A percentile compares a stretch with the other conserved stretches of the same genome.
These are phyloP conservation scores for Idris sp. DNA, from an alignment of 1,140 invertebrate species.

Conservation along the genomic window DNA sequence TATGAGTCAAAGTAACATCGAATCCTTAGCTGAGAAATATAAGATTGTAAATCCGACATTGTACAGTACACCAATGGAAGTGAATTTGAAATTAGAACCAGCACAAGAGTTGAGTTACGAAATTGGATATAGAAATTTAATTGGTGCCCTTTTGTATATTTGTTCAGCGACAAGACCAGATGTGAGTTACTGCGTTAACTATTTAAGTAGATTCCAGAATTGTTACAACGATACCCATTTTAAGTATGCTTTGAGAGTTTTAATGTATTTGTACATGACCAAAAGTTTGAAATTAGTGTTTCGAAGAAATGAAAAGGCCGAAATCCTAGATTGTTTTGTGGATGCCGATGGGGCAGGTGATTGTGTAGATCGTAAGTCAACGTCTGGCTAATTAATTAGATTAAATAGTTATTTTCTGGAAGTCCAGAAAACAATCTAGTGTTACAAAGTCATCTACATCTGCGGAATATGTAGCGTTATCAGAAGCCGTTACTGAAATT, in stretches of 20 bases:
- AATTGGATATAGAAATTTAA: constrained; percentile 68
- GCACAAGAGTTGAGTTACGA: not conserved
- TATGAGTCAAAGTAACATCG: constrained; percentile 72
- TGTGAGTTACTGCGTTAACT: constrained; percentile 62
- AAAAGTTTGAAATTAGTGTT: constrained; percentile 52
- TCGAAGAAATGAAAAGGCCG: constrained; percentile 5
- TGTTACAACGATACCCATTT: constrained; percentile 69
- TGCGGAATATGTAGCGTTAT: constrained; percentile 63
- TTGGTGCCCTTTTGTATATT: constrained; percentile 72
- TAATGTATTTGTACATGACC: constrained; percentile 69
- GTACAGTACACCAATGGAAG: constrained; percentile 72
- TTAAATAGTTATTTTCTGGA: constrained; percentile 26
- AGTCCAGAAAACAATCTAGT: constrained; percentile 23
- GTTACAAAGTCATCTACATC: constrained; percentile 60
- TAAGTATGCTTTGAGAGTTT: constrained; percentile 67
- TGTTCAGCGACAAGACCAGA: constrained; percentile 72
- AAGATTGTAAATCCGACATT: constrained; percentile 62
- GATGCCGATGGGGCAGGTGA: constrained; percentile 74
- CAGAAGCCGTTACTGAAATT: constrained; percentile 57
- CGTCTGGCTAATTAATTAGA: constrained; percentile 68
- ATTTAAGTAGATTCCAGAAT: constrained; percentile 69
- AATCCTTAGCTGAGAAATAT: constrained; percentile 70
- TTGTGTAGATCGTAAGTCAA: constrained; percentile 70
- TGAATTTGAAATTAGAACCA: constrained; percentile 68
- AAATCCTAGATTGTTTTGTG: constrained; percentile 68